A percentile compares a stretch with the other conserved stretches of the same genome.
These are phyloP conservation scores for Pteria penguin DNA, from an alignment of 2,888 invertebrate genomes.

Conservation along the genomic window DNA sequence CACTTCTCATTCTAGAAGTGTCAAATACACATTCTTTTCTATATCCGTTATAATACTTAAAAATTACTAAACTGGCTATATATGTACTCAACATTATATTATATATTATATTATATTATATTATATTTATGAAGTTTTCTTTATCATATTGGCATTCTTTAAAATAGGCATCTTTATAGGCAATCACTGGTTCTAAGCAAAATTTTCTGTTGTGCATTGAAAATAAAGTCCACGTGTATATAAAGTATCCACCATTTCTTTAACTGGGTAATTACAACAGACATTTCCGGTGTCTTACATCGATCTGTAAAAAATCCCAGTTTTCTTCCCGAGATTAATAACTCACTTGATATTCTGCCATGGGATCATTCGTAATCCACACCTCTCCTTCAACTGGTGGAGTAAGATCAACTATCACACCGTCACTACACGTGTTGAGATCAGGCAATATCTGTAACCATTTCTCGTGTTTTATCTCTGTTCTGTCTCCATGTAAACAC, in stretches of 20 bases:
- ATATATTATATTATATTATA: too few species aligned
- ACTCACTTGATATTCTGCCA: slow-evolving; percentile 34
- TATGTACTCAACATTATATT: background rate
- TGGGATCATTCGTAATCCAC: slow-evolving; percentile 38
- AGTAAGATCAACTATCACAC: slow-evolving; percentile 45
- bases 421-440: slow-evolving; percentile 45
- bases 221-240: too few species aligned
- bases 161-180: too few species aligned
- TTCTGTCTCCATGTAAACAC: slow-evolving; percentile 36
- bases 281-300: too few species aligned
- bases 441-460: slow-evolving; percentile 38
- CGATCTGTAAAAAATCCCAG: too few species aligned
- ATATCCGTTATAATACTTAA: background rate
- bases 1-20: background rate
- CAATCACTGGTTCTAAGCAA: too few species aligned
- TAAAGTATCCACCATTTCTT: too few species aligned
- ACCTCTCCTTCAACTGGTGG: slow-evolving; percentile 34
- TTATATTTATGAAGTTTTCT: too few species aligned
- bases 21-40: background rate
- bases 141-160: too few species aligned
- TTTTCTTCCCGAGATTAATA: too few species aligned
- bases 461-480: slow-evolving; percentile 32
- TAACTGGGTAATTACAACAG: too few species aligned
- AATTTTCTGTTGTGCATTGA: too few species aligned
- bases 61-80: background rate